Percentiles rank a stretch among this genome's conserved stretches.
phyloP scores from a whole-genome alignment of 2,888 invertebrate species.

The Ramazzottius varieornatus region DNA sequence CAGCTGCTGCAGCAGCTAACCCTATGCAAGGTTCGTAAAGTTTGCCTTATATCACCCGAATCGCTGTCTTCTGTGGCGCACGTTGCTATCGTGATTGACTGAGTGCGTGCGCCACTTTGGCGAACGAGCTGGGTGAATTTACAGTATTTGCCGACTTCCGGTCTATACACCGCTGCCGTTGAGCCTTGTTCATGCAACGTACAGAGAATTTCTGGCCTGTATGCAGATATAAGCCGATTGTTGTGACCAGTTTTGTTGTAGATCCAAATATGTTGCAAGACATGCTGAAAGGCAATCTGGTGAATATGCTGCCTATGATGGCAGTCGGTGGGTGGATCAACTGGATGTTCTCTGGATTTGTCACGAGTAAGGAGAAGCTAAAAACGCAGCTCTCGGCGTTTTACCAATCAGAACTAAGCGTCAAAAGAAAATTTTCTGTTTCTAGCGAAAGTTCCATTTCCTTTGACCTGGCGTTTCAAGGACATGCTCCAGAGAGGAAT shows the following conservation, averaged over 20 bases:
- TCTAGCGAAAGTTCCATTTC: conserved; percentile 88
- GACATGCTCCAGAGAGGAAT: conserved; percentile 97
- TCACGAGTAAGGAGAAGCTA: conserved; percentile 46
- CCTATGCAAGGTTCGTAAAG: conserved; percentile 47
- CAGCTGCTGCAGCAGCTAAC: conserved; percentile 44
- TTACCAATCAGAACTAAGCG: too few relatives aligned
- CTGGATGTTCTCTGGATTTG: conserved; percentile 99
- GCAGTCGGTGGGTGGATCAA: conserved; percentile 99
- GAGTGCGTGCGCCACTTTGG: too few relatives aligned
- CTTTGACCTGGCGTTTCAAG: conserved; percentile 84
- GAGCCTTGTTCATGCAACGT: neutral
- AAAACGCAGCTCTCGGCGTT: conserved; percentile 2
- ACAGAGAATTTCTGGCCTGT: neutral
- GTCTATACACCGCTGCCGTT: neutral
- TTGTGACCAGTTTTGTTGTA: conserved; percentile 11
- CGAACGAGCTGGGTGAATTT: neutral
- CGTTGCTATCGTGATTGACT: too few relatives aligned
- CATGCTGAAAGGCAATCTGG: conserved; percentile 93
- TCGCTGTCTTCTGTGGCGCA: too few relatives aligned
- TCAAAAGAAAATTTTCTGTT: too few relatives aligned
- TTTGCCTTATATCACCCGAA: too few relatives aligned
- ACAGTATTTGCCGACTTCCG: neutral
- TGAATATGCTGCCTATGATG: conserved; percentile 94
- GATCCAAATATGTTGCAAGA: conserved; percentile 93
- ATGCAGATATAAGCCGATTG: neutral